Percentiles rank a stretch among this genome's conserved stretches.
Evolutionary conservation across 2,888 invertebrate species (phyloP).

Genomic region (Mayetiola destructor): DNA sequence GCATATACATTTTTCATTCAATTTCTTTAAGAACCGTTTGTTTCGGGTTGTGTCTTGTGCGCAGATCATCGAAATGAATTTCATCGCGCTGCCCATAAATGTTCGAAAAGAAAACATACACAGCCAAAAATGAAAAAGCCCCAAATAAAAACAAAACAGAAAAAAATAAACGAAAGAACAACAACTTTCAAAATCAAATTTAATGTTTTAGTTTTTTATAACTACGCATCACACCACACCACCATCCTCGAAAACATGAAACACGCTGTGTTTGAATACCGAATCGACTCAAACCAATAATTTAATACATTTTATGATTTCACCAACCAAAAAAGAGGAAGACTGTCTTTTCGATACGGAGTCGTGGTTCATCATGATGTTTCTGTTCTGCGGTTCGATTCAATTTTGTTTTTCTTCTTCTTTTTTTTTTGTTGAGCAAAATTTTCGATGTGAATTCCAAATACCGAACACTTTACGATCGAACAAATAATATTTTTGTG

Average conservation of each 20-base stretch:
- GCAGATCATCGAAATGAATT: background rate
- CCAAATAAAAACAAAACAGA: too few species aligned
- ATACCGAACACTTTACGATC: background rate
- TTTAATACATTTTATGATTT: background rate
- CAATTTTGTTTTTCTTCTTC: background rate
- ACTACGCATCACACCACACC: too few species aligned
- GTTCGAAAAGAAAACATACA: too few species aligned
- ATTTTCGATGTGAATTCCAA: background rate
- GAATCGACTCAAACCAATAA: conserved; percentile 2
- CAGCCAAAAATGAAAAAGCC: too few species aligned
- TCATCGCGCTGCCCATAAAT: conserved; percentile 2
- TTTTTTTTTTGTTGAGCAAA: background rate
- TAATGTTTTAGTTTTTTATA: too few species aligned
- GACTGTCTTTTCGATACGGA: background rate
- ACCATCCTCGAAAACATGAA: too few species aligned
- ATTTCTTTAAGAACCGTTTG: background rate
- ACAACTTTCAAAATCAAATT: conserved; percentile 9
- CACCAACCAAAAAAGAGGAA: background rate
- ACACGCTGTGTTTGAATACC: background rate
- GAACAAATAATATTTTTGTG: background rate
- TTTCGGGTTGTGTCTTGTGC: background rate
- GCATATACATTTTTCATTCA: background rate
- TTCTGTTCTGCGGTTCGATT: background rate
- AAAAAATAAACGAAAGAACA: background rate
- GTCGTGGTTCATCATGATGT: too few species aligned